phyloP scores from a whole-genome alignment of 2,888 invertebrate genomes.

The Venustoraphidia nigricollis region DNA sequence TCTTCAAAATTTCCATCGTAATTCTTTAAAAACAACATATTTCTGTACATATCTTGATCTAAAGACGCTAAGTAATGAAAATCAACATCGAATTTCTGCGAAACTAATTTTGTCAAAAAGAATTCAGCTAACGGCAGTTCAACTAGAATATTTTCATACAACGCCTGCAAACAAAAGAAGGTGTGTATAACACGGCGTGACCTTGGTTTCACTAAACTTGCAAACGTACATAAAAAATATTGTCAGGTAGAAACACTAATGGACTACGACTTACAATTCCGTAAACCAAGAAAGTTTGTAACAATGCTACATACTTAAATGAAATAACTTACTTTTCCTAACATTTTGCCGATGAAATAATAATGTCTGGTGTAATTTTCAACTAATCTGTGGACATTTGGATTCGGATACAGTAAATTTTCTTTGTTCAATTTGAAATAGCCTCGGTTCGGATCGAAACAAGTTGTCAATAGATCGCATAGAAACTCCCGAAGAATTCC shows the following conservation, averaged over 20 bases:
- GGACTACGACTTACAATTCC: too few species aligned
- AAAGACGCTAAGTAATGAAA: slow-evolving; percentile 87
- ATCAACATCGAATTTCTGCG: slow-evolving; percentile 62
- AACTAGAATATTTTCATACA: slow-evolving; percentile 88
- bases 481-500: slow-evolving; percentile 93
- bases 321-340: slow-evolving; percentile 57
- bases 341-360: slow-evolving; percentile 83
- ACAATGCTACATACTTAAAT: too few species aligned
- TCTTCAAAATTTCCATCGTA: slow-evolving; percentile 77
- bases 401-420: slow-evolving; percentile 91
- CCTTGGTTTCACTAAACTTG: background rate
- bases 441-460: slow-evolving; percentile 93
- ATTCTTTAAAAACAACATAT: slow-evolving; percentile 73
- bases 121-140: slow-evolving; percentile 93
- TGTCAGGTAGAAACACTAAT: too few species aligned
- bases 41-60: slow-evolving; percentile 84
- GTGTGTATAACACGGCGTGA: background rate
- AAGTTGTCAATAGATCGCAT: slow-evolving; percentile 82
- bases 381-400: slow-evolving; percentile 73
- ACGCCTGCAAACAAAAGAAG: slow-evolving; percentile 39
- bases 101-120: slow-evolving; percentile 77
- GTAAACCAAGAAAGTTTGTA: too few species aligned
- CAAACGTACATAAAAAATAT: background rate
- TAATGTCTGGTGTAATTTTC: slow-evolving; percentile 82
- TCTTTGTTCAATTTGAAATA: slow-evolving; percentile 81